Percentiles rank a stretch among this genome's conserved stretches.
Conservation (phyloP, 2,113 vertebrate genomes). For the Alligator mississippiensis region DNA sequence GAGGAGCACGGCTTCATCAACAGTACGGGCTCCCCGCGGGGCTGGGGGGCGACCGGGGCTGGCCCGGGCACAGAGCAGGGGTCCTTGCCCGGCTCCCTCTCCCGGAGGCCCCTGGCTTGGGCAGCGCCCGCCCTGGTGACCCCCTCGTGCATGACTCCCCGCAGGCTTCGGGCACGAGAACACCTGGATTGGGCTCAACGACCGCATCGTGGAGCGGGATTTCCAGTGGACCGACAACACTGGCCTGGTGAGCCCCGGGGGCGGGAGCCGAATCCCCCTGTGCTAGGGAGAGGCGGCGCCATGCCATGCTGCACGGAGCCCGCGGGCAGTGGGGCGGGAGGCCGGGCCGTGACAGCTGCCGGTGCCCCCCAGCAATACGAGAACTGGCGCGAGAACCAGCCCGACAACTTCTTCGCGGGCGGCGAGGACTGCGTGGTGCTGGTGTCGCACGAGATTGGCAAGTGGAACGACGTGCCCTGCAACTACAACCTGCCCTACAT, state of each 20-base stretch:
- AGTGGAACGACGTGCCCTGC: constrained; percentile 98
- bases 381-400: constrained; percentile 97
- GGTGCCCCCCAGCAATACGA: constrained; percentile 89
- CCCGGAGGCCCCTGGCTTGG: background rate
- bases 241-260: constrained; percentile 82
- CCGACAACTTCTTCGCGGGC: constrained; percentile 96
- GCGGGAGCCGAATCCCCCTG: too few species aligned
- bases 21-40: constrained; percentile 66
- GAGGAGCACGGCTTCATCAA: constrained; percentile 91
- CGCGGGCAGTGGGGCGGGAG: rapidly evolving
- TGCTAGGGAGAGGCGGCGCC: background rate
- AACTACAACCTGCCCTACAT: constrained; percentile 98
- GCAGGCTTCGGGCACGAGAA: constrained; percentile 94
- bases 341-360: background rate
- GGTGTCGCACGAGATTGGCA: constrained; percentile 94
- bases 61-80: too few species aligned
- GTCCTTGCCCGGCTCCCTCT: background rate
- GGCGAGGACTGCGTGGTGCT: constrained; percentile 97
- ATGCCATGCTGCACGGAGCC: background rate
- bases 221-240: constrained; percentile 98
- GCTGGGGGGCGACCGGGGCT: rapidly evolving
- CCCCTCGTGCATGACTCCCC: background rate
- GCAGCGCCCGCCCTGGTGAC: background rate
- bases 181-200: constrained; percentile 96
- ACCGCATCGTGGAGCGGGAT: constrained; percentile 96